phyloP scores from a whole-genome alignment of 2,113 vertebrate species.

The Okapia johnstoni region DNA sequence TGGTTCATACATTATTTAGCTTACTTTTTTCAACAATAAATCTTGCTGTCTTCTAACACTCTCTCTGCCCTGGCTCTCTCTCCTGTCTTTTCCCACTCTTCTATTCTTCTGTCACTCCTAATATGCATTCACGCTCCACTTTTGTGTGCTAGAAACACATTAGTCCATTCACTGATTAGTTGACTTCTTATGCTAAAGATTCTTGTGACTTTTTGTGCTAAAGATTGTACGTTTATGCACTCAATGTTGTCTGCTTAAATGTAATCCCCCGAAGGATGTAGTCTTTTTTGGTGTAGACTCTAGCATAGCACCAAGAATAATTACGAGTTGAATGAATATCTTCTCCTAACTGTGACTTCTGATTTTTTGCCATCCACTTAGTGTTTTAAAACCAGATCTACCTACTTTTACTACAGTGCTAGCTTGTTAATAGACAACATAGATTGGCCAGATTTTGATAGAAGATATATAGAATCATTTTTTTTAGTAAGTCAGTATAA shows the following conservation, averaged over 20 bases:
- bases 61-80: background rate
- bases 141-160: background rate
- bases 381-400: slow-evolving; percentile 12
- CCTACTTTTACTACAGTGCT: background rate
- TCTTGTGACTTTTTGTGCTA: background rate
- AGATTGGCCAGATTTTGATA: background rate
- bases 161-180: background rate
- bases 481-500: slow-evolving; percentile 2
- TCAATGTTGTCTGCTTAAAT: background rate
- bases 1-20: background rate
- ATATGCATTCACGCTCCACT: background rate
- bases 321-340: slow-evolving; percentile 4
- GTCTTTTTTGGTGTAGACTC: background rate
- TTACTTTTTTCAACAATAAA: background rate
- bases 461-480: background rate
- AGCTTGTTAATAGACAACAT: background rate
- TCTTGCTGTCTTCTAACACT: background rate
- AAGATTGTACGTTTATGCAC: background rate
- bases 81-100: background rate
- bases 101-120: background rate
- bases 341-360: slow-evolving; percentile 16
- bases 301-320: background rate
- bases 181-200: background rate
- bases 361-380: slow-evolving; percentile 8
- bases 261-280: background rate